Percentiles rank a stretch among this genome's conserved stretches.
Conservation (phyloP, 2,113 vertebrate genomes). For the Pithys albifrons region DNA sequence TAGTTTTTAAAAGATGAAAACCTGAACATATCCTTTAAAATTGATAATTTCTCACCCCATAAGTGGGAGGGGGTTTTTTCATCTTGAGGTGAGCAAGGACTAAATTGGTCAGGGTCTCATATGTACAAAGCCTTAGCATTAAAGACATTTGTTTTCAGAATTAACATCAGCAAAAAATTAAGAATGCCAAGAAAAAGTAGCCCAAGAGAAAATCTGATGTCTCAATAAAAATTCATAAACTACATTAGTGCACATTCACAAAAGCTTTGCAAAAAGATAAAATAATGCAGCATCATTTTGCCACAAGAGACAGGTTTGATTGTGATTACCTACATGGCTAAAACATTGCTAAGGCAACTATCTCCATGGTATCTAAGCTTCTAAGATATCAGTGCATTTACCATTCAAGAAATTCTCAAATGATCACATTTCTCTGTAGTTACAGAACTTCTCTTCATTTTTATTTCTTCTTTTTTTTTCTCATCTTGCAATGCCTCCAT, state of each 20-base stretch:
- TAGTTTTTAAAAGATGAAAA: not conserved
- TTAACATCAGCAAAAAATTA: not conserved
- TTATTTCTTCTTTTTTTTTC: not conserved
- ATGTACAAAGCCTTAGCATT: not conserved
- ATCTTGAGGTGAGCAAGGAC: not conserved
- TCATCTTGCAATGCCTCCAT: not conserved
- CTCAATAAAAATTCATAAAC: not conserved
- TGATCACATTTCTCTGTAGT: not conserved
- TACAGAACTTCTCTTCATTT: not conserved
- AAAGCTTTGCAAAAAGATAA: not conserved
- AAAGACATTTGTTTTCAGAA: not conserved
- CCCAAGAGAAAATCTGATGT: not conserved
- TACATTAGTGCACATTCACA: not conserved
- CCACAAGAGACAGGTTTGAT: slow-evolving; percentile 2
- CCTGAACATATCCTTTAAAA: not conserved
- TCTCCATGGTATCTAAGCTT: slow-evolving; percentile 57
- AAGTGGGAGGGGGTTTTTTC: not conserved
- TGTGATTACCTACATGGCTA: not conserved
- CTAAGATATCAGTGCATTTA: not conserved
- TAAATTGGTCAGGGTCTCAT: not conserved
- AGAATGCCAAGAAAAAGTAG: not conserved
- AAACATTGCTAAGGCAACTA: slow-evolving; percentile 67
- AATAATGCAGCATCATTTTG: not conserved
- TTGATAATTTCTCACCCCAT: not conserved
- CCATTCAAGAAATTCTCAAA: slow-evolving; percentile 16